Evolutionary conservation across 2,113 vertebrate genomes (phyloP), one percentile per base, ranked within the genome.

Genomic region (Nettapus auritus): DNA sequence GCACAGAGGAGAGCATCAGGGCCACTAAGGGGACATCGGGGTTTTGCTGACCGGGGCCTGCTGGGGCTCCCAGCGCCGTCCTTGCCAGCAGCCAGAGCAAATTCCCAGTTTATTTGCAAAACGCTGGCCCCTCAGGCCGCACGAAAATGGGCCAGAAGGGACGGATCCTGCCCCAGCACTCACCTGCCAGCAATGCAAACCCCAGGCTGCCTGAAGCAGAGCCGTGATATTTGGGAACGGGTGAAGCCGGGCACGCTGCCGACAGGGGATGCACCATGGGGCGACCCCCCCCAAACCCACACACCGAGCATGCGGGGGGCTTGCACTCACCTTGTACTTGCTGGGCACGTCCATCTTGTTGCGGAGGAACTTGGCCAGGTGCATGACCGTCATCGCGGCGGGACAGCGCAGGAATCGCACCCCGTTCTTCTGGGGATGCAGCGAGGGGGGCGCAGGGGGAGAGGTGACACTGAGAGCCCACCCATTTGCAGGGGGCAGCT

Each of bases 311-410:
- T 4, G 3, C 4, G n/a, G 29, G 14, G 18, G 38, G 22, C 33
- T 7, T 50, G 2, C 17, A 23, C 96, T 97, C 97, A 99, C 99
- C 98, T 98, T 98, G 95, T 99, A 99, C 96, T 98, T 99, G 98
- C 98, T 99, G 89, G 99, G 99, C 31, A 99, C 99, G 2, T 99
- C 99, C 99, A 99, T 99, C 97, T 99, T 99, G 98, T 99, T 99
- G 77, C 98, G 98, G 78, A 99, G 98, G 95, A 99, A 99, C 96
- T 99, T 99, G 40, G 99, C 98, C 40, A 99, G 96, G 92, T 99
- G 99, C 98, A 99, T 98, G 94, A 99, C 98, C 0, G 99, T 99
- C 99, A 99, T 99, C 74, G 99, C 99, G 3, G 99, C 99, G 0
- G 99, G 99, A 52, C 99, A 99, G 57, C 99, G 98, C 94, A 99